Evolutionary conservation across 2,888 invertebrate species (phyloP), one percentile per base, ranked within the genome.

Genomic region (Andrena fulva): DNA sequence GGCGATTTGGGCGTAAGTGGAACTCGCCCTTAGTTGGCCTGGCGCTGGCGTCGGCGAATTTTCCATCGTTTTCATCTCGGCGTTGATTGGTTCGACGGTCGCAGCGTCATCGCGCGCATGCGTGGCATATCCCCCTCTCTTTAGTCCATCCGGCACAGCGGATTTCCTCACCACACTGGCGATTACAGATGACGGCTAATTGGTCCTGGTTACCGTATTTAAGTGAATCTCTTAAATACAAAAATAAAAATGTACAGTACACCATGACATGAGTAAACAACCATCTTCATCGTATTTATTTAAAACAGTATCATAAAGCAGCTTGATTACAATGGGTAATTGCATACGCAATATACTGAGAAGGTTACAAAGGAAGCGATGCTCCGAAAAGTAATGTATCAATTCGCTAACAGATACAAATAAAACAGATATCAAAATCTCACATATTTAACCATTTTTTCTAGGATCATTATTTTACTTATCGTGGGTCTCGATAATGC

Each of bases 401-500:
- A 52, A 60, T 72, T 31, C 63, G 3, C 50, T 7, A 60, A 24
- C n/a, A 64, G 7, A 42, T 33, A 35, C 35, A 24, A 35, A 16
- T 7, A 56, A 7, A 10, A 6, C 31, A 3, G 8, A 54, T 54
- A 24, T n/a, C 27, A 20, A 42, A 27, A 24, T 24, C 2, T 6
- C 56, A 50, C 31, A 31, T 54, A 48, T 27, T 71, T 62, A 33
- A 48, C 16, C 29, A 67, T 77, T 73, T 48, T 10, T 85, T 94
- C 93, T 87, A 96, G 96, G 85, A 97, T 97, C 94, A 97, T 98
- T 86, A 97, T 96, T 80, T 92, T 97, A 82, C 95, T 97, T 85
- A 95, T 98, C 77, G 96, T 98, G 84, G 98, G 98, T 6, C 95
- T 99, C 88, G 98, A 99, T 94, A 98, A 98, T 95, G 98, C 98